Conservation (phyloP, 2,888 invertebrate genomes). For the Hypolimnas misippus region DNA sequence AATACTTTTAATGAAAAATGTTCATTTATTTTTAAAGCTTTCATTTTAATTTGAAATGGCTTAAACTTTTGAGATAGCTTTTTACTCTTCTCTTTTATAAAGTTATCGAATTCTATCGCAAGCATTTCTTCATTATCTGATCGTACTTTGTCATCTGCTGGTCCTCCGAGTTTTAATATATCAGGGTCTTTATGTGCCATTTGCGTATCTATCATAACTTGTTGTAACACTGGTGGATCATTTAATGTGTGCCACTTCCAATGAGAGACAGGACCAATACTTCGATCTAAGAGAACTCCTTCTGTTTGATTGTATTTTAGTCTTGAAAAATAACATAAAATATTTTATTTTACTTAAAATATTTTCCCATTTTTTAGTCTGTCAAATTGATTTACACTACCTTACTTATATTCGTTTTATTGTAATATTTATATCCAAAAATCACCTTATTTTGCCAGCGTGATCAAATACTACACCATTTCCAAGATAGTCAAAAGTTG, state of each 20-base stretch:
- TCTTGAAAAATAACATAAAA: slow-evolving; percentile 47
- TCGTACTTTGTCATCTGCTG: slow-evolving; percentile 47
- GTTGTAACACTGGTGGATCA: slow-evolving; percentile 73
- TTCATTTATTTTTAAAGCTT: slow-evolving; percentile 76
- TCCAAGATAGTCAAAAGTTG: slow-evolving; percentile 72
- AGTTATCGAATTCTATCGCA: slow-evolving; percentile 75
- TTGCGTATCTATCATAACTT: slow-evolving; percentile 77
- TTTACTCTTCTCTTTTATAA: slow-evolving; percentile 72
- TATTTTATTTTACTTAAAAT: too few relatives aligned
- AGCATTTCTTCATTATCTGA: slow-evolving; percentile 73
- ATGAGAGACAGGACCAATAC: slow-evolving; percentile 69
- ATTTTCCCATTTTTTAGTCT: too few relatives aligned
- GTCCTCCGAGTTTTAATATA: slow-evolving; percentile 60
- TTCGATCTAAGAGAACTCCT: slow-evolving; percentile 71
- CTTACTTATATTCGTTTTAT: too few relatives aligned
- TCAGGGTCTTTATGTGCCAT: slow-evolving; percentile 68
- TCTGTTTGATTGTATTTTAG: slow-evolving; percentile 79
- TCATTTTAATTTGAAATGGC: slow-evolving; percentile 77
- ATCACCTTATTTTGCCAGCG: slow-evolving; percentile 70
- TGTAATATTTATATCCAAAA: too few relatives aligned
- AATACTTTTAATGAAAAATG: slow-evolving; percentile 70
- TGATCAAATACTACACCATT: slow-evolving; percentile 77
- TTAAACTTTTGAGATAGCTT: slow-evolving; percentile 69
- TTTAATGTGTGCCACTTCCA: slow-evolving; percentile 80
- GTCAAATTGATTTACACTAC: too few relatives aligned